These are phyloP conservation scores for Trissolcus basalis DNA, from an alignment of 1,140 invertebrate genomes.

Conservation along the genomic window DNA sequence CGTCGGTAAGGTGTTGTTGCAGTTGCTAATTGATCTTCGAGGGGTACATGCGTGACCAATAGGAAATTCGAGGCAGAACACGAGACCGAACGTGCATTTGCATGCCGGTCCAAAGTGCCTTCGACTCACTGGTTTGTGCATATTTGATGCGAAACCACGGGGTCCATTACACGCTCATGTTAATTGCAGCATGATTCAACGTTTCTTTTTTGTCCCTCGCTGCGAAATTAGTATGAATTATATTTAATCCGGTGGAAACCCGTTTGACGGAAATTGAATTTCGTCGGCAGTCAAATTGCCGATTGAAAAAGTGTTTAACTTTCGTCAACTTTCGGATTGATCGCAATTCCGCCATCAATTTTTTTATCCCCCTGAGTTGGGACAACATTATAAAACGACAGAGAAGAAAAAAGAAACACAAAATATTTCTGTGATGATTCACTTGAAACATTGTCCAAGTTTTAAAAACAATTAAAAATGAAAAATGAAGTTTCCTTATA, in stretches of 20 bases:
- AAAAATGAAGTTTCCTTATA: too few relatives aligned
- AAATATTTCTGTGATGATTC: too few relatives aligned
- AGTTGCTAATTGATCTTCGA: slow-evolving; percentile 16
- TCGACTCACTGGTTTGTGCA: slow-evolving; percentile 19
- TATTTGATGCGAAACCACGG: slow-evolving; percentile 29
- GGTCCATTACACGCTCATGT: slow-evolving; percentile 34
- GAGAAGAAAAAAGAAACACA: too few relatives aligned
- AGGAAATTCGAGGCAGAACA: slow-evolving; percentile 27
- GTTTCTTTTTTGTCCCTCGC: not conserved
- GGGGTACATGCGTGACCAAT: slow-evolving; percentile 18
- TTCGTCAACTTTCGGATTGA: too few relatives aligned
- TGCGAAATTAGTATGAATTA: not conserved
- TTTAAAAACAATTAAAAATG: too few relatives aligned
- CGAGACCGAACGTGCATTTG: slow-evolving; percentile 19
- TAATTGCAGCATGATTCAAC: slow-evolving; percentile 23
- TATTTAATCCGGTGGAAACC: not conserved
- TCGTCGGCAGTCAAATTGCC: not conserved
- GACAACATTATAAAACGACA: too few relatives aligned
- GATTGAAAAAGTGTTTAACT: not conserved
- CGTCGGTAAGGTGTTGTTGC: not conserved
- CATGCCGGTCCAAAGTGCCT: slow-evolving; percentile 20
- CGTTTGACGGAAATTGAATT: not conserved
- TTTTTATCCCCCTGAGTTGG: too few relatives aligned
- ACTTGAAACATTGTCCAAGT: too few relatives aligned
- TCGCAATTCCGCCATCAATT: too few relatives aligned